Evolutionary conservation across 2,888 invertebrate genomes (phyloP), one percentile per base, ranked within the genome.

Genomic region (Fragum fragum): DNA sequence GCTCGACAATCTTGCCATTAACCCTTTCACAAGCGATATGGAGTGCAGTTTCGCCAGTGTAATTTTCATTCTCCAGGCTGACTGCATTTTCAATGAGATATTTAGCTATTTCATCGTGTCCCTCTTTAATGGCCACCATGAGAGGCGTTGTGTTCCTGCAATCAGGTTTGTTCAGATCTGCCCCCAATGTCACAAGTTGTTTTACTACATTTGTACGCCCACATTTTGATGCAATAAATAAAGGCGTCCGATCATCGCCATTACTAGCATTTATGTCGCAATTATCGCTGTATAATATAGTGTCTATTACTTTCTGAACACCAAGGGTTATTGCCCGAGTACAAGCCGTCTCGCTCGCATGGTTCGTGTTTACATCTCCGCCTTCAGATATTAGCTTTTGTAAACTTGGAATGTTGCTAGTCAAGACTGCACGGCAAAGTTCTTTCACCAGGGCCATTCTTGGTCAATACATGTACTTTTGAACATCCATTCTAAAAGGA

Each of bases 61-160:
- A 14, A 23, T 81, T 77, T 9, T 42, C 36, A 26, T 69, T 29
- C 59, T 88, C 82, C 11, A 89, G 29, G 42, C 84, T 55, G 18
- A 87, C 87, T 7, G 83, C 85, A 21, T 80, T 59, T 69, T 83
- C 52, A n/a, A 87, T 82, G n/a, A 89, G 79, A 42, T 82, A 55
- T 11, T 79, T 57, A 11, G 83, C 87, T 42, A 76, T 29, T 36
- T 79, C 66, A 5, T 68, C 42, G 32, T 69, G 39, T 47, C 84
- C 79, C 18, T 68, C 32, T 66, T 76, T 73, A 0, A 79, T 73
- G n/a, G 83, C 78, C 1, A 76, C 76, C 42, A 81, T 76, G 23
- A 89, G 75, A 11, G 89, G 87, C 0, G 89, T 86, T 18, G 81
- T 79, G 29, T 83, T 76, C 9, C 78, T 72, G 29, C 79, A 73